Evolutionary conservation across 2,797 vertebrate genomes (phyloP), one percentile per base, ranked within the genome.

Genomic region (Clarias pachynema): DNA sequence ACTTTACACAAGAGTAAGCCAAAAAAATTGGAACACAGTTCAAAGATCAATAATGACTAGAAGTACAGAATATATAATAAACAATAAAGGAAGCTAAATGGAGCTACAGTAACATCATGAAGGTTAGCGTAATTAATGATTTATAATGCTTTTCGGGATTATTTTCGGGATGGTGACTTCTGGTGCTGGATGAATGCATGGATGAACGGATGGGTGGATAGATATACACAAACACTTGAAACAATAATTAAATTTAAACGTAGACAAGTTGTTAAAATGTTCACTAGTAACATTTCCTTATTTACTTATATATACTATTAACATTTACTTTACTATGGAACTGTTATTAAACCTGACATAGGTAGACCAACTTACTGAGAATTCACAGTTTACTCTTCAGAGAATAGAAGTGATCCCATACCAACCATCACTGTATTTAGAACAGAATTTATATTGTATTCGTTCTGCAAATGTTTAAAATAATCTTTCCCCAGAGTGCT

Each of bases 381-480:
- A 31, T 31, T 31, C 8, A 53, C 15, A 31, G 34, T 18, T 62
- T 44, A 40, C 0, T 63, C 5, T 79, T 85, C 49, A 10, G 53
- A 49, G n/a, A 60, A 53, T 26, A 80, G 60, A 59, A 49, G 53
- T 74, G 49, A 18, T 84, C 34, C 22, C 49, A 68, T 57, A 68
- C 4, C 57, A 84, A 57, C 49, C 62, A 34, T 78, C 14, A 2
- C 29, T 77, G 37, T 57, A 66, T 84, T 77, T 56, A 66, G 49
- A 75, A 66, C 59, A 37, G 26, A 66, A 29, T 57, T 8, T n/a
- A 29, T 31, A 10, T 59, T 85, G 79, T 26, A 85, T 24, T 70
- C 78, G 65, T 85, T 20, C 29, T 74, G 57, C 12, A 49, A 53
- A 81, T 69, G 79, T 81, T 68, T 31, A 56, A 57, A 57, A 82